phyloP scores from a whole-genome alignment of 2,797 vertebrate genomes.

The Serranus cabrilla region DNA sequence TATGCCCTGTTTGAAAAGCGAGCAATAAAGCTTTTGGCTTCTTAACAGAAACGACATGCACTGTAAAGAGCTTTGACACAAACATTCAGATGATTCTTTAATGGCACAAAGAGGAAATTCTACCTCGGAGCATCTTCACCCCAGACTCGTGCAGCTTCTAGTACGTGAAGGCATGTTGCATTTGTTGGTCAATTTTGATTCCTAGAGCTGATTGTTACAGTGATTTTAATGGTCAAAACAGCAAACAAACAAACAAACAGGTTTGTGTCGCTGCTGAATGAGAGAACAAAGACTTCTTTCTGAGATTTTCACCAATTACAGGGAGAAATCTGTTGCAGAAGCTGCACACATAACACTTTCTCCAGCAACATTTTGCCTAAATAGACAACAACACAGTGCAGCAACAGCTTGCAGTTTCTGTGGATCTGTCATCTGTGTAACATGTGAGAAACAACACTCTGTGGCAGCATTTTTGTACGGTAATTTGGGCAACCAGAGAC shows the following conservation, averaged over 20 bases:
- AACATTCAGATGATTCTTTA: neutral
- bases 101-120: neutral
- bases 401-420: slow-evolving; percentile 31
- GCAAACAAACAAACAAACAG: slow-evolving; percentile 34
- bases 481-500: slow-evolving; percentile 42
- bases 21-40: no score
- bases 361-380: slow-evolving; percentile 44
- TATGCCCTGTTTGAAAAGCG: neutral
- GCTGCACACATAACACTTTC: slow-evolving; percentile 43
- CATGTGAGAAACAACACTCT: slow-evolving; percentile 22
- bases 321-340: slow-evolving; percentile 48
- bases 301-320: slow-evolving; percentile 60
- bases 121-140: neutral
- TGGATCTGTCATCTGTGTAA: slow-evolving; percentile 39
- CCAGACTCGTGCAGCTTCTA: no score
- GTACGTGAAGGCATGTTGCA: neutral
- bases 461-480: slow-evolving; percentile 27
- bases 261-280: slow-evolving; percentile 39
- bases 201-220: slow-evolving; percentile 8
- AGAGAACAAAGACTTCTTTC: slow-evolving; percentile 33
- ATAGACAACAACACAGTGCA: slow-evolving; percentile 35
- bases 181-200: slow-evolving; percentile 15
- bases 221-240: slow-evolving; percentile 50
- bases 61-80: neutral
- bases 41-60: no score